These are phyloP conservation scores for Halisarca cf. caerulea DNA, from an alignment of 37 sponge, comb jelly and placozoan genomes.

Conservation along the genomic window DNA sequence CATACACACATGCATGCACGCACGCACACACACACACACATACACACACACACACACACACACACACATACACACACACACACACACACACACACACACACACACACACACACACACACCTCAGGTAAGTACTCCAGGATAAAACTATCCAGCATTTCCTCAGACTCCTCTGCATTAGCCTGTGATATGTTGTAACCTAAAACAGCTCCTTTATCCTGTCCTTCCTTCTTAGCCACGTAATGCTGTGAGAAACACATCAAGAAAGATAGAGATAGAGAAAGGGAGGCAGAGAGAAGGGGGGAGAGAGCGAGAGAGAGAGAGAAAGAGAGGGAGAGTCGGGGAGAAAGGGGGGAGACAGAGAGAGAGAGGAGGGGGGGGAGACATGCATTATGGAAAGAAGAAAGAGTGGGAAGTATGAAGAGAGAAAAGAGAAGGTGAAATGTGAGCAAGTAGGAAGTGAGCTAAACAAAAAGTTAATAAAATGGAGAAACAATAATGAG, in stretches of 20 bases:
- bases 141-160: background rate
- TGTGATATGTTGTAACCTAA: slow-evolving; percentile 18
- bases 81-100: background rate
- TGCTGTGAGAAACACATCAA: background rate
- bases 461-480: no score
- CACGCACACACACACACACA: slow-evolving; percentile 15
- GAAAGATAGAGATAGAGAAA: no score
- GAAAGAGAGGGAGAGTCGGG: no score
- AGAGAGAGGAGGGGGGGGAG: no score
- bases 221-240: background rate
- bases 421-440: no score
- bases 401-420: no score
- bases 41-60: background rate
- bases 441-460: no score
- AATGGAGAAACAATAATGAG: no score
- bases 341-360: no score
- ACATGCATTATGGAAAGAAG: no score
- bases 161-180: background rate
- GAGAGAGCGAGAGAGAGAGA: no score
- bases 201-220: background rate
- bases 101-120: background rate
- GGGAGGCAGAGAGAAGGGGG: no score
- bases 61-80: slow-evolving; percentile 12
- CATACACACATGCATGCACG: background rate
- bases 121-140: slow-evolving; percentile 4